Base-by-base conservation (phyloP, 2,113 vertebrate genomes). In the Isichthys henryi region DNA sequence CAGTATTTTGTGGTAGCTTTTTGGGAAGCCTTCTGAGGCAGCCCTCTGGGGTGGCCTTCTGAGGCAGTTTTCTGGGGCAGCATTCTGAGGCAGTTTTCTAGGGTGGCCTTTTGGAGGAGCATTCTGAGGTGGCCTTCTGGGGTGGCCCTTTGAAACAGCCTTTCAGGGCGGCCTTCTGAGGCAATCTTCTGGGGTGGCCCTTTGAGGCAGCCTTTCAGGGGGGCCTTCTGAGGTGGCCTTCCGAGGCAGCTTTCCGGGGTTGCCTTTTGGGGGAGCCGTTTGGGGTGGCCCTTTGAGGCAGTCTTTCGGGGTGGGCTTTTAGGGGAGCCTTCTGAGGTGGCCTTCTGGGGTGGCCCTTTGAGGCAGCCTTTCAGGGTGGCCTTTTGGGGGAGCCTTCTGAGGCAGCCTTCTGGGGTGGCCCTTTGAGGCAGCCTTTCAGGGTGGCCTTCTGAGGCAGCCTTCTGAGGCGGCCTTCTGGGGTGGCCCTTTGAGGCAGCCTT, bases 241-340 rank as follows among this genome's bases (percentile, higher is more conserved):
- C 3, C 17, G 15, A 8, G 6, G 53, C 1, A 5, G 17, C 19
- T 5, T 21, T 56, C 3, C 6, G 5, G 7, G 53, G 53, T 21
- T 2, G 53, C 53, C 19, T 6, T 23, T 4, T 21, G 3, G 1
- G 52, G 49, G 0, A 0, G 11, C 11, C 0, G 13, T 52, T 0
- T 15, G 1, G 13, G 3, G 50, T 2, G 11, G 49, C 49, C 49
- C 15, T 50, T 8, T 48, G 43, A 45, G 43, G 43, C 43, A 45
- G 3, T 3, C 43, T 45, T 45, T 3, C 0, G 52, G 52, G 5
- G 53, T 2, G 5, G 19, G 1, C 1, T 23, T 58, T 2, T 23
- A 21, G 23, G 19, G 56, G 6, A 23, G 53, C 5, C 53, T 58
- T 58, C 1, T 21, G 15, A 17, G 3, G 53, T 0, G 3, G 17